These are phyloP conservation scores for Cydia pomonella DNA, from an alignment of 1,140 invertebrate genomes.

Conservation along the genomic window DNA sequence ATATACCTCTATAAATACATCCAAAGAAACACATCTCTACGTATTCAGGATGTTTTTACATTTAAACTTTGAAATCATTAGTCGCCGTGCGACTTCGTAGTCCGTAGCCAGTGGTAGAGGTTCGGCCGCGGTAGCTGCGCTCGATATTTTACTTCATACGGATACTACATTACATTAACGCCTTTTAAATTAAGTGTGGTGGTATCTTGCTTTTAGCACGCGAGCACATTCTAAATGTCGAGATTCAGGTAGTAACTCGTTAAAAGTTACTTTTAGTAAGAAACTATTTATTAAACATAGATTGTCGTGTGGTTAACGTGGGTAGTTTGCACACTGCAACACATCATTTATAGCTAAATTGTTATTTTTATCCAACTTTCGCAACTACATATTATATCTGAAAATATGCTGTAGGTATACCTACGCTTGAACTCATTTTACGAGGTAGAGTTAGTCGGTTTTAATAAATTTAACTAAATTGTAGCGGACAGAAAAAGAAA, in stretches of 20 bases:
- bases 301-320: not conserved
- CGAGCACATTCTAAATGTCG: not conserved
- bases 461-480: no score
- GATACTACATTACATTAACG: slow-evolving; percentile 17
- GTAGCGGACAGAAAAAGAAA: not conserved
- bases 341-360: no score
- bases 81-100: not conserved
- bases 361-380: no score
- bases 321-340: no score
- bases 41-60: no score
- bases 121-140: not conserved
- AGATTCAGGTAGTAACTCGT: not conserved
- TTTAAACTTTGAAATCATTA: no score
- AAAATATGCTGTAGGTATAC: no score
- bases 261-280: not conserved
- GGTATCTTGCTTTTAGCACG: not conserved
- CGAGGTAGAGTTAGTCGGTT: no score
- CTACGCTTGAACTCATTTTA: no score
- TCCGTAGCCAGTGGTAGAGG: slow-evolving; percentile 1
- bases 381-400: no score
- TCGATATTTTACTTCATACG: slow-evolving; percentile 2
- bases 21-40: no score
- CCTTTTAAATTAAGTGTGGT: slow-evolving; percentile 12
- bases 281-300: not conserved
- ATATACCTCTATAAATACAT: no score